These are phyloP conservation scores for Allobates femoralis DNA, from an alignment of 2,797 vertebrate genomes.

Conservation along the genomic window DNA sequence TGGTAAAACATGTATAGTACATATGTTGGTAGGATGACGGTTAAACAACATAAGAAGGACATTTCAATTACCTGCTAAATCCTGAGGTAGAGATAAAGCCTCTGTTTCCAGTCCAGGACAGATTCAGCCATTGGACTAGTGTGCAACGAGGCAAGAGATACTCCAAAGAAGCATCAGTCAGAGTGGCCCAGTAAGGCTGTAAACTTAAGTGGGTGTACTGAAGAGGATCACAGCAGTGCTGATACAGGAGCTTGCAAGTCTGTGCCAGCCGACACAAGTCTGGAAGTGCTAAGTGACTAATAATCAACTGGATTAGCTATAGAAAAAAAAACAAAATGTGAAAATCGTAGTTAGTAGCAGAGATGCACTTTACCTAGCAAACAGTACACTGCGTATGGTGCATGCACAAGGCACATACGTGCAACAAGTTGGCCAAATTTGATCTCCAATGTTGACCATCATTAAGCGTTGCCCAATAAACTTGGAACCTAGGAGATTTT, in stretches of 20 bases:
- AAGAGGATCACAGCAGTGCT: constrained; percentile 95
- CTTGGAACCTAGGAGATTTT: no score
- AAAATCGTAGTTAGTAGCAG: neutral
- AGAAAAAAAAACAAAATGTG: constrained; percentile 68
- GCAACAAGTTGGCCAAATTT: neutral
- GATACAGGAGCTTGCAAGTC: constrained; percentile 94
- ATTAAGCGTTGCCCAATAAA: no score
- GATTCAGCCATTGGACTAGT: constrained; percentile 95
- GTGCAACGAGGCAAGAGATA: constrained; percentile 92
- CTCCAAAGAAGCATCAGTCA: constrained; percentile 89
- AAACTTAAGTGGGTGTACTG: constrained; percentile 97
- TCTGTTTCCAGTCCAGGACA: constrained; percentile 97
- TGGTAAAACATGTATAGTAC: no score
- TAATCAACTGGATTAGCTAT: constrained; percentile 96
- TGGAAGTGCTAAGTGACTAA: constrained; percentile 94
- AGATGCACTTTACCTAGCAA: neutral
- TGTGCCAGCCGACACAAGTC: constrained; percentile 96
- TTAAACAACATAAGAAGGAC: neutral
- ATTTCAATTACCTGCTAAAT: constrained; percentile 90
- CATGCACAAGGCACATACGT: neutral
- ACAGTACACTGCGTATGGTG: neutral
- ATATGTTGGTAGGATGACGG: no score
- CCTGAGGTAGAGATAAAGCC: constrained; percentile 89
- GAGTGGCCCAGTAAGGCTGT: constrained; percentile 94
- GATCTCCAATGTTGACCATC: neutral